Base-by-base conservation (phyloP, 2,797 vertebrate genomes). In the Trachops cirrhosus region DNA sequence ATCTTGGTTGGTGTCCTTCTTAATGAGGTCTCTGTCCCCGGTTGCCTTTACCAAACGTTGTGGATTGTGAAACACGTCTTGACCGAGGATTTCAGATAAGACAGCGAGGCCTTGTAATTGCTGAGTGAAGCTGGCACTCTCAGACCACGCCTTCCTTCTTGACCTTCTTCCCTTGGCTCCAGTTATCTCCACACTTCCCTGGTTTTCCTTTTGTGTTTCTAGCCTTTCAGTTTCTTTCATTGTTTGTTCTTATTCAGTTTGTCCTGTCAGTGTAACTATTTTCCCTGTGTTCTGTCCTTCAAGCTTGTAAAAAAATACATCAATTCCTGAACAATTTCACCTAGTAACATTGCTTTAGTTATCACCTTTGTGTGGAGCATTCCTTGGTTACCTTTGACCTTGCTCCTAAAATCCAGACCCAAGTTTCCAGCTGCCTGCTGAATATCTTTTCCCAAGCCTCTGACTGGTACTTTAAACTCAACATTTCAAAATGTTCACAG, bases 381-480 rank as follows among this genome's bases (percentile, higher is more conserved):
- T 86, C 32, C 80, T 52, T 24, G 22, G 32, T 95, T 92, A 54
- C 57, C 74, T 50, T 75, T 89, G 15, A 88, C 52, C 26, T 85
- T 93, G 46, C 83, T 91, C 18, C 73, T 93, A 70, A 91, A 82
- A 50, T 88, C 70, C 57, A 94, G 78, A 82, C 22, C 54, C 26
- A 48, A 26, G 44, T 96, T 84, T 67, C 48, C 37, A 62, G 9
- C 21, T 82, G 37, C 39, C 70, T 91, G 48, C 50, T 92, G 32
- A 89, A 24, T 86, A 24, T 91, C 44, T 68, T 67, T 89, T n/a
- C 39, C 64, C 3, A 21, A 24, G 46, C 70, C 70, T 83, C 41
- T 59, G 46, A 83, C 46, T 44, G 22, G 32, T 64, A 52, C 29
- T 89, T 91, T 82, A 5, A 89, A 79, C 10, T 73, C 41, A 89